phyloP scores from a whole-genome alignment of 2,113 vertebrate genomes.

The Rhinogobius similis region DNA sequence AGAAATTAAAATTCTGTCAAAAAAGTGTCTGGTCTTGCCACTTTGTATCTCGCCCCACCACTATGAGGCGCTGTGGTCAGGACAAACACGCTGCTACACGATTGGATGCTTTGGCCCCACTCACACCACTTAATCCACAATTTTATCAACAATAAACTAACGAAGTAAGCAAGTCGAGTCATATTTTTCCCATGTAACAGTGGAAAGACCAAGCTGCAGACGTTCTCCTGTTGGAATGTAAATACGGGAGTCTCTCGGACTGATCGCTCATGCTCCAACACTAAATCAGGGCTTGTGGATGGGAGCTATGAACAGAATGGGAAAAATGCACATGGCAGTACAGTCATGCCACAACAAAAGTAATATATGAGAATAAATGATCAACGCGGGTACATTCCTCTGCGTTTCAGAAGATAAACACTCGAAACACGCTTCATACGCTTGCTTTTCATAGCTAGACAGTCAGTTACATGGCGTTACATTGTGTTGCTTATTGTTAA shows the following conservation, averaged over 20 bases:
- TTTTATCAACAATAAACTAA: constrained; percentile 39
- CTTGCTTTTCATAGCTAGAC: neutral
- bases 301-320: constrained; percentile 23
- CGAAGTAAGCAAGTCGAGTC: constrained; percentile 34
- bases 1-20: no score
- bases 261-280: constrained; percentile 29
- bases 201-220: constrained; percentile 62
- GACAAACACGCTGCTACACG: neutral
- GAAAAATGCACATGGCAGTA: neutral
- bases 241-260: constrained; percentile 60
- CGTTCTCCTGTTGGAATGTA: constrained; percentile 66
- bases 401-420: neutral
- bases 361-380: neutral
- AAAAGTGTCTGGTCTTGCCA: neutral
- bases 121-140: constrained; percentile 25
- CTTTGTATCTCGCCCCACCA: neutral
- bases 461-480: no score
- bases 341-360: neutral
- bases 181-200: constrained; percentile 65
- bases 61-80: neutral
- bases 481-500: no score
- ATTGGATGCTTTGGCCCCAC: neutral
- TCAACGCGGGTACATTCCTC: neutral
- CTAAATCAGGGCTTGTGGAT: constrained; percentile 33
- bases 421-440: neutral